A percentile compares a stretch with the other conserved stretches of the same genome.
Conservation (phyloP, 1,140 invertebrate genomes). For the Drosophila malerkotliana region DNA sequence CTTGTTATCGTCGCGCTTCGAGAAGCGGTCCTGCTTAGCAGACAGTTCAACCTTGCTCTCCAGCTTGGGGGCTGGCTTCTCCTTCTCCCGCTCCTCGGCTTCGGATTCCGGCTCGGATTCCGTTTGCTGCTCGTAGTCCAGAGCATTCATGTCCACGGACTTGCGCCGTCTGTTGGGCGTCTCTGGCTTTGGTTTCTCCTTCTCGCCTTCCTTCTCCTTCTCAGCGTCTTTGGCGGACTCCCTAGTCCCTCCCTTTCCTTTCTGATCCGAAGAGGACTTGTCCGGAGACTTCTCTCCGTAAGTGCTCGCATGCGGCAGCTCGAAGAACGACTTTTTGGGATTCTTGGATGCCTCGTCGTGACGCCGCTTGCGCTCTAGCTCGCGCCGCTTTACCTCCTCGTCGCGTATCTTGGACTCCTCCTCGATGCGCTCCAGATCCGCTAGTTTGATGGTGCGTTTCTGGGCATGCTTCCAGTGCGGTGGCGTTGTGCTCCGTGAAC, state of each 20-base stretch:
- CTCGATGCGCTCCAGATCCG: conserved; percentile 91
- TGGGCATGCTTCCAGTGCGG: conserved; percentile 96
- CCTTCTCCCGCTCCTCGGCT: conserved; percentile 10
- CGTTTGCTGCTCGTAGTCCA: conserved; percentile 81
- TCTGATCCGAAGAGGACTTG: conserved; percentile 34
- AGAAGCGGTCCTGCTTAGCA: conserved; percentile 16
- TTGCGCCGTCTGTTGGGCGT: conserved; percentile 55
- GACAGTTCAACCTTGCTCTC: conserved; percentile 25
- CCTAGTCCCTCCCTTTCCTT: conserved; percentile 35
- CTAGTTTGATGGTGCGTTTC: conserved; percentile 91
- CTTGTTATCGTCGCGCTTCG: conserved; percentile 36
- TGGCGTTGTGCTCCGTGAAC: conserved; percentile 93
- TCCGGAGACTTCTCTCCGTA: conserved; percentile 67
- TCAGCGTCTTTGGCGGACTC: conserved; percentile 40
- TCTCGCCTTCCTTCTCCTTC: conserved; percentile 49
- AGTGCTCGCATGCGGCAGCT: conserved; percentile 79
- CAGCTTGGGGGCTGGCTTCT: conserved; percentile 34
- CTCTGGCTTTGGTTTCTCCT: conserved; percentile 52
- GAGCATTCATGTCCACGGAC: conserved; percentile 78
- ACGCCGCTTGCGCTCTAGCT: conserved; percentile 86
- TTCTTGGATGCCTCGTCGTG: conserved; percentile 84
- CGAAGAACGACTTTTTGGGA: conserved; percentile 80
- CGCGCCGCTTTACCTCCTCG: conserved; percentile 86
- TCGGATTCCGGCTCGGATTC: conserved; percentile 68
- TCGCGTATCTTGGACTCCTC: conserved; percentile 87